phyloP scores from a whole-genome alignment of 1,140 invertebrate genomes.

The Camponotus pennsylvanicus region DNA sequence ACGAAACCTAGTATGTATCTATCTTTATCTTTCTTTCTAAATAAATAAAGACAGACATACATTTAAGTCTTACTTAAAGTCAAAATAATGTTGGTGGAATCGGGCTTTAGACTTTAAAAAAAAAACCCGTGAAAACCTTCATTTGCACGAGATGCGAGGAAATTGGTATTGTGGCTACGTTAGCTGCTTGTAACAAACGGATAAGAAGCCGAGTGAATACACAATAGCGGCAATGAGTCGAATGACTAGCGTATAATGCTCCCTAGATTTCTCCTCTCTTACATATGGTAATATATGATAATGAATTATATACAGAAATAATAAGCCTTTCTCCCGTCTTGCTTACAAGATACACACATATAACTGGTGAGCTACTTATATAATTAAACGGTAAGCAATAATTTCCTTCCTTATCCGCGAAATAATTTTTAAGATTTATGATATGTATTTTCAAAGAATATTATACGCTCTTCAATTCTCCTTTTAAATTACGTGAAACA shows the following conservation, averaged over 20 bases:
- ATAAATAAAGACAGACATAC: too few species aligned
- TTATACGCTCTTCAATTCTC: neutral
- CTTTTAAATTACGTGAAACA: neutral
- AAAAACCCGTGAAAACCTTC: neutral
- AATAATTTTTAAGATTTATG: neutral
- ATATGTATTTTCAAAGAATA: neutral
- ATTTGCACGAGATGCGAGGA: neutral
- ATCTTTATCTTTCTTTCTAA: too few species aligned
- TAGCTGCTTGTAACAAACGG: neutral
- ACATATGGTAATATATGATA: constrained; percentile 51
- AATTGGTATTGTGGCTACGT: neutral
- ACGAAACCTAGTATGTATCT: too few species aligned
- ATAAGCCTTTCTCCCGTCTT: neutral
- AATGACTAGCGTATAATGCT: constrained; percentile 48
- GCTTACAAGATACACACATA: constrained; percentile 10
- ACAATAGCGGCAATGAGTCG: constrained; percentile 51
- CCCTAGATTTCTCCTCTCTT: neutral
- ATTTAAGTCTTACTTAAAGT: too few species aligned
- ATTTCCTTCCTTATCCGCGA: neutral
- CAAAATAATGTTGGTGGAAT: too few species aligned
- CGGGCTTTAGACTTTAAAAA: neutral
- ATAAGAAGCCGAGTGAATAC: constrained; percentile 34
- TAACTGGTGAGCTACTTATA: constrained; percentile 20
- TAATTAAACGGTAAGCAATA: constrained; percentile 21
- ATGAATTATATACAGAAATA: constrained; percentile 59